A percentile compares a stretch with the other conserved stretches of the same genome.
Conservation (phyloP, 2,888 invertebrate species). For the Smittia sp. region DNA sequence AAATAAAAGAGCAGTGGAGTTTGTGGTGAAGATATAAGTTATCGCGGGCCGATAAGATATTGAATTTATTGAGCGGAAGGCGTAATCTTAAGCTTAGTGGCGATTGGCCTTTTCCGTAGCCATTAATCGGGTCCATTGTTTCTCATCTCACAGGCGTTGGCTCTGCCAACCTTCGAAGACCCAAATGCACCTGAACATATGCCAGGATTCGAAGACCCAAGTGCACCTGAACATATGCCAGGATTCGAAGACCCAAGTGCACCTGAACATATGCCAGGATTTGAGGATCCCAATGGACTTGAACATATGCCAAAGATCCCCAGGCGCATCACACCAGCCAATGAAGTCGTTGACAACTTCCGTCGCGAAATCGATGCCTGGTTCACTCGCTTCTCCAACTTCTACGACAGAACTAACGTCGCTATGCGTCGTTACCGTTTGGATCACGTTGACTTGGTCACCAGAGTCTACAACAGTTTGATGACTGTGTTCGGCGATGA, state of each 20-base stretch:
- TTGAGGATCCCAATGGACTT: background rate
- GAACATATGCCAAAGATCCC: background rate
- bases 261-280: background rate
- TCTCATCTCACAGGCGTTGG: constrained; percentile 3
- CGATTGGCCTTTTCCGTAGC: background rate
- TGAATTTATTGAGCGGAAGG: background rate
- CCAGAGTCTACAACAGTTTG: background rate
- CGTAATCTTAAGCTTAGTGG: background rate
- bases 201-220: too few species aligned
- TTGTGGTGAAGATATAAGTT: background rate
- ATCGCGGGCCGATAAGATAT: background rate
- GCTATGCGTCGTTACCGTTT: constrained; percentile 14
- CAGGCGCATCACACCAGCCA: background rate
- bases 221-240: background rate
- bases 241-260: background rate
- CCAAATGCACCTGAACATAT: background rate
- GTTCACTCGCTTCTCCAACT: background rate
- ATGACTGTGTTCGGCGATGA: constrained; percentile 28
- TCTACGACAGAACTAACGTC: constrained; percentile 9
- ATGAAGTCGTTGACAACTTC: constrained; percentile 5
- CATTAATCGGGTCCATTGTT: background rate
- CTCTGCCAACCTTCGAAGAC: background rate
- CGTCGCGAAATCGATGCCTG: background rate
- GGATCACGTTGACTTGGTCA: background rate
- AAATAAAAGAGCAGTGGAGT: constrained; percentile 12